These are phyloP conservation scores for Corydoras maculifer DNA, from an alignment of 2,113 vertebrate species.

Conservation along the genomic window DNA sequence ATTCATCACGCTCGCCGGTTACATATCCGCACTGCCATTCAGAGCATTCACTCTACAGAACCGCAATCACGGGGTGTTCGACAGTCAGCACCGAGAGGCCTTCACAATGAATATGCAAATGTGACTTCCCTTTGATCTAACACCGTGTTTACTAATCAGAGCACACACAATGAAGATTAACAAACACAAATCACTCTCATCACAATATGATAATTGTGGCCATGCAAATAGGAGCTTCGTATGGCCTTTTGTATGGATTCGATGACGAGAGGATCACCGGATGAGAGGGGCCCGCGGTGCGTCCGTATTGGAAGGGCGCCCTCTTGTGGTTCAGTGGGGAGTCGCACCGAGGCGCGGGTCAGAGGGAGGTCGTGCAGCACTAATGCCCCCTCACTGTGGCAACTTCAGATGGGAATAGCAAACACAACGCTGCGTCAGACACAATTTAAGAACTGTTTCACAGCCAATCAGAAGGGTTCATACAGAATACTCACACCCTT, in stretches of 20 bases:
- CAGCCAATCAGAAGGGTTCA: neutral
- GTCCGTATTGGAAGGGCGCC: slow-evolving; percentile 43
- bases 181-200: neutral
- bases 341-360: slow-evolving; percentile 13
- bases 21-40: neutral
- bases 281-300: slow-evolving; percentile 20
- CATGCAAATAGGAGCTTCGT: neutral
- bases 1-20: slow-evolving; percentile 9
- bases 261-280: slow-evolving; percentile 1
- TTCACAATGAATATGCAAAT: slow-evolving; percentile 6
- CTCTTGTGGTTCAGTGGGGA: slow-evolving; percentile 47
- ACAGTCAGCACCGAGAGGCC: neutral
- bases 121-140: neutral
- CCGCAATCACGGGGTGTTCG: neutral
- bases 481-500: neutral
- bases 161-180: neutral
- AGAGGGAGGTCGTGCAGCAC: slow-evolving; percentile 16
- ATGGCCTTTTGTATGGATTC: neutral
- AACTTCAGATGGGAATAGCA: neutral
- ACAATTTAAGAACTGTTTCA: neutral
- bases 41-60: too few species aligned
- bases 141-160: neutral
- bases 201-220: neutral
- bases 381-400: neutral
- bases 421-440: neutral